Evolutionary conservation across 2,888 invertebrate species (phyloP), one percentile per base, ranked within the genome.

Genomic region (Andrena fulva): DNA sequence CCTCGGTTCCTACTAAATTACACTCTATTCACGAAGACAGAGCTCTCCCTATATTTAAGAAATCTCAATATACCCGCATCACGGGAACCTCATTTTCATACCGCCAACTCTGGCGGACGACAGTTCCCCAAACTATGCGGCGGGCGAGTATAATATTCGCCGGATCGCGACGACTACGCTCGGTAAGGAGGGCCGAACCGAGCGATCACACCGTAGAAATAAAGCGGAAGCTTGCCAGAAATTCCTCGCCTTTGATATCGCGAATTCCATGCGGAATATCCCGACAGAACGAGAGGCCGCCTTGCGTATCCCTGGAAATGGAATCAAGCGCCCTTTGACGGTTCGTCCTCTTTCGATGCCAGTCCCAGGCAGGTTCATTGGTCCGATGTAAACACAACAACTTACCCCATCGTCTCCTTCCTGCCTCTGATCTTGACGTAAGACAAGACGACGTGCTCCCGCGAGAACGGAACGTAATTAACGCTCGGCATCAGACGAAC

Each of bases 401-500:
- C 35, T 59, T 74, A 7, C 24, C 16, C n/a, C 76, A 52, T 3
- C 27, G 60, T 69, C 50, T 62, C 31, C 50, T 31, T 60, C n/a
- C 56, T 10, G 31, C 12, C 64, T 79, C 33, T 35, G 73, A 72
- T 72, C 59, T 48, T 42, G 70, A 79, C 76, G 67, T 48, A 80
- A 78, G 72, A 73, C 66, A 60, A 52, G 31, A 62, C 31, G 10
- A 62, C 27, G 48, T 78, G 66, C 68, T 71, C 62, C 59, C 59
- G 31, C 16, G 59, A 63, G 74, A 69, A 66, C 66, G 71, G 69
- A 78, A 77, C 50, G 77, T 81, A 88, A 88, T 88, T 86, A 87
- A 88, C 68, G 72, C 67, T 79, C 24, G 48, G 77, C 74, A 78
- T 82, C 78, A 75, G 80, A 87, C 60, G 66, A 66, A 71, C 68